These are phyloP conservation scores for Myrmecophaga tridactyla DNA, from an alignment of 2,113 vertebrate genomes.

Conservation along the genomic window DNA sequence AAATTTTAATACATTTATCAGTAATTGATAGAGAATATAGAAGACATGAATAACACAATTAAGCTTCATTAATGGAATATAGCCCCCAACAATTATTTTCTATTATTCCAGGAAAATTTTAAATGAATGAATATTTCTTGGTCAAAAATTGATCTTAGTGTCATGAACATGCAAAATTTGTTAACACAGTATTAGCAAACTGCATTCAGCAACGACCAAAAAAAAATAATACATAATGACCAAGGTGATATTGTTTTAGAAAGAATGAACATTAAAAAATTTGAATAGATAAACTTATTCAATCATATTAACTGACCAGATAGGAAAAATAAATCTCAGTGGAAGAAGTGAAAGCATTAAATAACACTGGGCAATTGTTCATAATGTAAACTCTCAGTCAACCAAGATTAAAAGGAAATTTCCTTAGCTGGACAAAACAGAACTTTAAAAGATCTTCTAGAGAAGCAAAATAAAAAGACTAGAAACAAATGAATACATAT, in stretches of 20 bases:
- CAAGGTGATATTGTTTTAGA: neutral
- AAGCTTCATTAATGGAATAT: neutral
- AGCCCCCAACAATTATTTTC: neutral
- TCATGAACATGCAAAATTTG: neutral
- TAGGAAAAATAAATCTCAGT: neutral
- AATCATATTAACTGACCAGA: neutral
- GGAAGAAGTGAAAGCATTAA: neutral
- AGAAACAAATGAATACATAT: neutral
- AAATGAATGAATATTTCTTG: neutral
- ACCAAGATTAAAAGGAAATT: neutral
- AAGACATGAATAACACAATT: neutral
- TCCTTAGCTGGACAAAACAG: neutral
- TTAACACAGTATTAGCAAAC: neutral
- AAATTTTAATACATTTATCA: neutral
- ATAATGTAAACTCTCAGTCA: neutral
- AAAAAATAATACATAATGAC: neutral
- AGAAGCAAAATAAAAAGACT: neutral
- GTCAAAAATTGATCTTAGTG: neutral
- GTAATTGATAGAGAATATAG: neutral
- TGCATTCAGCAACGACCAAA: neutral
- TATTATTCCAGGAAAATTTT: neutral
- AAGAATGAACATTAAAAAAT: constrained; percentile 9
- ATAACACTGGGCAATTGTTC: neutral
- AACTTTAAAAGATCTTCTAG: neutral
- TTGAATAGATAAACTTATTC: neutral